Evolutionary conservation across 2,888 invertebrate species (phyloP).

Genomic region (Caenorhabditis becei): DNA sequence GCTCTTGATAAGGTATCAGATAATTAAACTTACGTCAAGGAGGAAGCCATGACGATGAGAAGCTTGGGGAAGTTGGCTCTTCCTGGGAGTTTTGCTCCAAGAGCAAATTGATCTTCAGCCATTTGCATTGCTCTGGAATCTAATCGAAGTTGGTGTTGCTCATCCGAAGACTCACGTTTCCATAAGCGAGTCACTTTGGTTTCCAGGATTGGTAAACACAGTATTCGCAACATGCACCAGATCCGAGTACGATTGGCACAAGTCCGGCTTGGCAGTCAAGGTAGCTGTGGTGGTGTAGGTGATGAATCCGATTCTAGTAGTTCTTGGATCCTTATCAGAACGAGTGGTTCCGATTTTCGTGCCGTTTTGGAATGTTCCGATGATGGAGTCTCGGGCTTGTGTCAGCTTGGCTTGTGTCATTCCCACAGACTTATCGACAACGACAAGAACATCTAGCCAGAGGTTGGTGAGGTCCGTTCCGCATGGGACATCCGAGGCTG

Average conservation of each 20-base stretch:
- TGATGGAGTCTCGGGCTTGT: not conserved
- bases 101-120: not conserved
- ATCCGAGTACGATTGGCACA: not conserved
- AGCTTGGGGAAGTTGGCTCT: conserved; percentile 7
- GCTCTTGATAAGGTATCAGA: not conserved
- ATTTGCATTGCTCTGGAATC: not conserved
- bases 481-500: not conserved
- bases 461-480: not conserved
- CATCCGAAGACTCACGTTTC: not conserved
- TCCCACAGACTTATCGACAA: not conserved
- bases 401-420: not conserved
- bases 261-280: not conserved
- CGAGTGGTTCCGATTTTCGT: not conserved
- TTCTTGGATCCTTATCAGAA: not conserved
- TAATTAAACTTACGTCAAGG: not conserved
- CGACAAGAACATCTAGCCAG: not conserved
- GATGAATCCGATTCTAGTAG: not conserved
- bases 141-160: not conserved
- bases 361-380: not conserved
- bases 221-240: not conserved
- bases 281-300: not conserved
- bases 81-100: not conserved
- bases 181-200: not conserved
- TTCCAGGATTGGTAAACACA: not conserved
- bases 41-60: not conserved